A percentile compares a stretch with the other conserved stretches of the same genome.
Conservation (phyloP, 30 jellyfish, hydroid and myxozoan species). For the Turritopsis dohrnii region DNA sequence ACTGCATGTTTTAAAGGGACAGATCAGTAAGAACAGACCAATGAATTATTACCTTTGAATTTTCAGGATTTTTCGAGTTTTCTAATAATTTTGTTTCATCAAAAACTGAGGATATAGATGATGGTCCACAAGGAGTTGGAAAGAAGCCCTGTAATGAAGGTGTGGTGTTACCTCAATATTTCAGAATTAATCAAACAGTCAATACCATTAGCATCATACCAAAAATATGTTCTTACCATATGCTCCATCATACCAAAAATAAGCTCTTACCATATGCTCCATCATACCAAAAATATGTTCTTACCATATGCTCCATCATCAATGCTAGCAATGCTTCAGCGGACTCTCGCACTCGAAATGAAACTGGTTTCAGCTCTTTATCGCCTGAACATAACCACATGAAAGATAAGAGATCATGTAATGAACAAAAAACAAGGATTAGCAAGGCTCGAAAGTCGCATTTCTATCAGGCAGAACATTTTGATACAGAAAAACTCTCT, state of each 20-base stretch:
- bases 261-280: too few species aligned
- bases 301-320: slow-evolving; percentile 88
- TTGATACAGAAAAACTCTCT: too few species aligned
- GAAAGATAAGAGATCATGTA: neutral
- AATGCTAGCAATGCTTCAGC: slow-evolving; percentile 89
- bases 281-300: too few species aligned
- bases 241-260: too few species aligned
- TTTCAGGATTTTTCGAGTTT: slow-evolving; percentile 35
- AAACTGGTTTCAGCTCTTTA: slow-evolving; percentile 88
- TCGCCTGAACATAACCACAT: slow-evolving; percentile 51
- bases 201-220: too few species aligned
- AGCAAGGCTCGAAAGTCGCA: too few species aligned
- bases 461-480: too few species aligned
- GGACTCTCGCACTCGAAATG: slow-evolving; percentile 91
- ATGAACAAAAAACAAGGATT: too few species aligned
- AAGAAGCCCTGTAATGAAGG: slow-evolving; percentile 60
- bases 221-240: too few species aligned
- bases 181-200: neutral
- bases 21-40: too few species aligned
- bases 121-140: slow-evolving; percentile 97
- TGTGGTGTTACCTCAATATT: neutral
- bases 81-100: slow-evolving; percentile 60
- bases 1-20: too few species aligned
- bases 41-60: slow-evolving; percentile 50
- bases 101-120: slow-evolving; percentile 62